Conservation (phyloP, 2,888 invertebrate genomes). For the Serripes groenlandicus region DNA sequence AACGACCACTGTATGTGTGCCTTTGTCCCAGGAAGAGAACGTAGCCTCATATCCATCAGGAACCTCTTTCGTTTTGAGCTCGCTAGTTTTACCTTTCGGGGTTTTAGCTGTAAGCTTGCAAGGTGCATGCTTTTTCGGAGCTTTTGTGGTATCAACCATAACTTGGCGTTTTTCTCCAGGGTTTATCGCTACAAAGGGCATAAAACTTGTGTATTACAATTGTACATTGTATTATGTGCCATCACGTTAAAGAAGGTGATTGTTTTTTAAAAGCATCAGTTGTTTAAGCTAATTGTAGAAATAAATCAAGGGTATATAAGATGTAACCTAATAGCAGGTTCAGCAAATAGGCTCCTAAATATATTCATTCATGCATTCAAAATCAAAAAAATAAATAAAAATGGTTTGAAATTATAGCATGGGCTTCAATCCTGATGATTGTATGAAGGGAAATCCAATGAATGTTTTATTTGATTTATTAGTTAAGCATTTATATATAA, state of each 20-base stretch:
- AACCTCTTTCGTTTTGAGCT: slow-evolving; percentile 93
- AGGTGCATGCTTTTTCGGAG: slow-evolving; percentile 70
- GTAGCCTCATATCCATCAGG: slow-evolving; percentile 89
- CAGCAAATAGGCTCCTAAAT: slow-evolving; percentile 1
- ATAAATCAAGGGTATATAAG: background rate
- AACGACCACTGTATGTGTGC: slow-evolving; percentile 84
- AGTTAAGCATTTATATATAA: too few species aligned
- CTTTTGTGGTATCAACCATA: slow-evolving; percentile 63
- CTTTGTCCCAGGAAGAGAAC: slow-evolving; percentile 85
- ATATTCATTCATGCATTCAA: slow-evolving; percentile 8
- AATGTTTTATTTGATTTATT: too few species aligned
- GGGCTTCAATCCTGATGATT: too few species aligned
- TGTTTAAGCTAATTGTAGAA: background rate
- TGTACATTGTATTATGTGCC: background rate
- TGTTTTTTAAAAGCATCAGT: background rate
- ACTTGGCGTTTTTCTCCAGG: slow-evolving; percentile 68
- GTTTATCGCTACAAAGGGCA: slow-evolving; percentile 54
- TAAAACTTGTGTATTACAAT: background rate
- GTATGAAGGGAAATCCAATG: too few species aligned
- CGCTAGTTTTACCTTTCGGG: slow-evolving; percentile 88
- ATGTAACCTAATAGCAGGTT: background rate
- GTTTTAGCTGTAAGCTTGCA: slow-evolving; percentile 75
- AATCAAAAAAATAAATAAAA: background rate
- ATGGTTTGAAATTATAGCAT: background rate
- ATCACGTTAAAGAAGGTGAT: background rate